Conservation (phyloP, 2,113 vertebrate genomes). For the Murina feae region DNA sequence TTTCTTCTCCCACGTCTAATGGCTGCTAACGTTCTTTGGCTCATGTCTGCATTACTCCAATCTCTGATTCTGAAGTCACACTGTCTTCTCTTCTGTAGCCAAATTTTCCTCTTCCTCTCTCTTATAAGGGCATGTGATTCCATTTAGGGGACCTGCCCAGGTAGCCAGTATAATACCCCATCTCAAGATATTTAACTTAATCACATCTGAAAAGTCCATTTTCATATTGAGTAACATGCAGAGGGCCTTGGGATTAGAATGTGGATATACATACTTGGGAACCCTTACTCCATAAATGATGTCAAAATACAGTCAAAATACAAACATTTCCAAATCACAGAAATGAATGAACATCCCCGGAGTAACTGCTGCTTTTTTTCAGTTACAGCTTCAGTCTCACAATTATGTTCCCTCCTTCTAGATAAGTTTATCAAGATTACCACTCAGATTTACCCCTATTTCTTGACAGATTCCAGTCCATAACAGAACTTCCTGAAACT, state of each 20-base stretch:
- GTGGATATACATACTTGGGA: not conserved
- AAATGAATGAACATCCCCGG: not conserved
- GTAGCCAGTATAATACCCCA: not conserved
- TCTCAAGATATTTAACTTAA: not conserved
- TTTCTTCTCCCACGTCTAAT: not conserved
- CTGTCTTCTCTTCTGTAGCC: not conserved
- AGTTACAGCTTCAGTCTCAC: not conserved
- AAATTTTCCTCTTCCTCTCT: not conserved
- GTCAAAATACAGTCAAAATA: not conserved
- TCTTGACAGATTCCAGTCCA: not conserved
- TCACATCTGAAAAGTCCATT: not conserved
- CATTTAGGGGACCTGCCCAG: not conserved
- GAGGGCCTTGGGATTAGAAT: not conserved
- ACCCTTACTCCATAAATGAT: not conserved
- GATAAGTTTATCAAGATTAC: not conserved
- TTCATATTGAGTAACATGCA: not conserved
- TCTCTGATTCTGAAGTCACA: not conserved
- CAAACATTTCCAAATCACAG: not conserved
- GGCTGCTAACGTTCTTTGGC: not conserved
- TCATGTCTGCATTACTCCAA: not conserved
- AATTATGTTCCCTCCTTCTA: not conserved
- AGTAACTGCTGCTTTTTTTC: not conserved
- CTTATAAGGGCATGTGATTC: not conserved
- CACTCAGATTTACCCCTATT: not conserved
- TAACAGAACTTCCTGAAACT: not conserved